Evolutionary conservation across 2,888 invertebrate species (phyloP).

Genomic region (Eupithecia dodoneata): DNA sequence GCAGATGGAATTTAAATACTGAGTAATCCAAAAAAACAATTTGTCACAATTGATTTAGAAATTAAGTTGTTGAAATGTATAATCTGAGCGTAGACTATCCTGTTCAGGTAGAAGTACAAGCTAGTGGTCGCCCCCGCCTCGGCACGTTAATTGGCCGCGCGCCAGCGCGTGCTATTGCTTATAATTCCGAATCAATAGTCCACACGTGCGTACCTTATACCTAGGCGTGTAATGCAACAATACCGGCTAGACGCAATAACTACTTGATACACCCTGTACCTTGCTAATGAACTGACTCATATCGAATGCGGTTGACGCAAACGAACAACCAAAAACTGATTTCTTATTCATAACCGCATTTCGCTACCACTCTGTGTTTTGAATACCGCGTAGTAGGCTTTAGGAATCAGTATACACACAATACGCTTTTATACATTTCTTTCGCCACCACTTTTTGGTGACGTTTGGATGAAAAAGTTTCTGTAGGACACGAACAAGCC

Average conservation of each 20-base stretch:
- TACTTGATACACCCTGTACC: constrained; percentile 9
- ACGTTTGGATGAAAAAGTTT: too few relatives aligned
- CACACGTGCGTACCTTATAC: constrained; percentile 51
- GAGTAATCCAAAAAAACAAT: neutral
- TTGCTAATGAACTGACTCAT: neutral
- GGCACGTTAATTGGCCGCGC: constrained; percentile 69
- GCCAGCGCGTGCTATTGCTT: constrained; percentile 78
- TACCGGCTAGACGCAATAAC: constrained; percentile 33
- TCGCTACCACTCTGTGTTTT: too few relatives aligned
- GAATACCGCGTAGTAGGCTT: too few relatives aligned
- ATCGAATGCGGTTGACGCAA: neutral
- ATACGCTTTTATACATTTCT: too few relatives aligned
- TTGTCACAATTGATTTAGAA: too few relatives aligned
- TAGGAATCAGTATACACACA: too few relatives aligned
- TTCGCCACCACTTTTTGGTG: too few relatives aligned
- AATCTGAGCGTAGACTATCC: neutral
- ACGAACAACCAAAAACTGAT: neutral
- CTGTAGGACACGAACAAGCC: neutral
- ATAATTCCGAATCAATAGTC: constrained; percentile 82
- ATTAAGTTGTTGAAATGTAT: too few relatives aligned
- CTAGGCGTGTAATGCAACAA: constrained; percentile 25
- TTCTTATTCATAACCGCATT: too few relatives aligned
- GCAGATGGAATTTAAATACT: neutral
- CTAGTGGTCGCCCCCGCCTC: constrained; percentile 59
- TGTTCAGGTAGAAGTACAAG: constrained; percentile 5